Percentiles rank a stretch among this genome's conserved stretches.
Evolutionary conservation across 2,797 vertebrate genomes (phyloP).

Genomic region (Karalla daura): DNA sequence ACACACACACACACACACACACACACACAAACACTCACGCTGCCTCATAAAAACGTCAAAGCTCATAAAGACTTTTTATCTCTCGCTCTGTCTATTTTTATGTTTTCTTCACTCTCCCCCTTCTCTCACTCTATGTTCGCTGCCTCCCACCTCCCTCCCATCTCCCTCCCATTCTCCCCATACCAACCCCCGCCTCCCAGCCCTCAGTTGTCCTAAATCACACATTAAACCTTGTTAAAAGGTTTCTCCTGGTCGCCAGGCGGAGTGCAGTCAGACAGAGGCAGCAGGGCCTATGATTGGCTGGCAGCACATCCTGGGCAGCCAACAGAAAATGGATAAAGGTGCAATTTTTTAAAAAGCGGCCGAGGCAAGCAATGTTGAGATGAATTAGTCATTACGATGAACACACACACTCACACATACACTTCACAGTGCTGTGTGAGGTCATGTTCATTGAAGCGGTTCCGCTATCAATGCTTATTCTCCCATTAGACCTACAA

Average conservation of each 20-base stretch:
- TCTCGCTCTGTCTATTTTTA: conserved; percentile 11
- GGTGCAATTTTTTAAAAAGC: conserved; percentile 35
- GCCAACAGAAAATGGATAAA: conserved; percentile 38
- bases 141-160: no score
- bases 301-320: background rate
- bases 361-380: conserved; percentile 1
- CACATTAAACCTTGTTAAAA: conserved; percentile 44
- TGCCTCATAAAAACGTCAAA: conserved; percentile 31
- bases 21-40: background rate
- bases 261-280: conserved; percentile 6
- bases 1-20: conserved; percentile 8
- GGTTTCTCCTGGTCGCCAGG: conserved; percentile 33
- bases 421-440: no score
- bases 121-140: background rate
- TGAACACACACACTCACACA: conserved; percentile 12
- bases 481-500: no score
- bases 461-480: no score
- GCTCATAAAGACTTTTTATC: conserved; percentile 38
- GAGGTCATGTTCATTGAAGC: background rate
- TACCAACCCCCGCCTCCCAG: no score
- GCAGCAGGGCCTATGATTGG: conserved; percentile 24
- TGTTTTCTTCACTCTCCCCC: background rate
- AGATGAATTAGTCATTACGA: conserved; percentile 37
- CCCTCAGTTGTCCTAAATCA: conserved; percentile 26
- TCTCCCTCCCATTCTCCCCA: background rate